phyloP scores from a whole-genome alignment of 2,888 invertebrate species.

The Agrotis exclamationis region DNA sequence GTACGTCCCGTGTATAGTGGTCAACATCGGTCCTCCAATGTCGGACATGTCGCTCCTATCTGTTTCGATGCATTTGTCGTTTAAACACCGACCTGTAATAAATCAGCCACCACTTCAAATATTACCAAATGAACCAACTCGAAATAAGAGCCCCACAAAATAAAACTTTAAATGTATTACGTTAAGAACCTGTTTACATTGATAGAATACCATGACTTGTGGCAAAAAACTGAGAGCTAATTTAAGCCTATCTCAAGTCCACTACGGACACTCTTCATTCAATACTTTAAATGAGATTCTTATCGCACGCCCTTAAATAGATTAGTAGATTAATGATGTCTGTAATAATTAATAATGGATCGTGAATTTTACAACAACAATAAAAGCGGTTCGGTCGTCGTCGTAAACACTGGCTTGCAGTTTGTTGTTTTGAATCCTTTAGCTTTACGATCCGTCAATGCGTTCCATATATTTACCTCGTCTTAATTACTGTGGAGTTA shows the following conservation, averaged over 20 bases:
- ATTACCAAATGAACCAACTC: conserved; percentile 67
- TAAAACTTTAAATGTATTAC: conserved; percentile 50
- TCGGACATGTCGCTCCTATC: conserved; percentile 91
- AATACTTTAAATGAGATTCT: conserved; percentile 92
- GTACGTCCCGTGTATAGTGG: conserved; percentile 81
- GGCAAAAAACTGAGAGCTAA: conserved; percentile 71
- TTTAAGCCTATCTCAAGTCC: conserved; percentile 90
- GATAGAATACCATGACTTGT: conserved; percentile 39
- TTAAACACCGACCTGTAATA: conserved; percentile 91
- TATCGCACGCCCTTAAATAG: conserved; percentile 91
- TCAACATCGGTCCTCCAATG: conserved; percentile 90
- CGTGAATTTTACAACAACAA: conserved; percentile 91
- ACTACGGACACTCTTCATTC: conserved; percentile 91
- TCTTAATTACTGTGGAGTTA: conserved; percentile 88
- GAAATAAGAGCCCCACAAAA: conserved; percentile 11
- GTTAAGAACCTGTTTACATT: conserved; percentile 57
- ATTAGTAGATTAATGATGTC: conserved; percentile 91
- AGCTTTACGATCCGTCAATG: conserved; percentile 89
- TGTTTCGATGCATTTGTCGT: conserved; percentile 91
- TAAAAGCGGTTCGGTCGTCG: conserved; percentile 87
- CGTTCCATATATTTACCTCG: conserved; percentile 87
- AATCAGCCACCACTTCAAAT: conserved; percentile 82
- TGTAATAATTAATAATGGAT: conserved; percentile 91
- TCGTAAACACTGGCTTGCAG: conserved; percentile 89
- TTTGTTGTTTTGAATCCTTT: conserved; percentile 89